Conservation (phyloP, 53 echinoderm and acorn worm species). For the Antedon mediterranea region DNA sequence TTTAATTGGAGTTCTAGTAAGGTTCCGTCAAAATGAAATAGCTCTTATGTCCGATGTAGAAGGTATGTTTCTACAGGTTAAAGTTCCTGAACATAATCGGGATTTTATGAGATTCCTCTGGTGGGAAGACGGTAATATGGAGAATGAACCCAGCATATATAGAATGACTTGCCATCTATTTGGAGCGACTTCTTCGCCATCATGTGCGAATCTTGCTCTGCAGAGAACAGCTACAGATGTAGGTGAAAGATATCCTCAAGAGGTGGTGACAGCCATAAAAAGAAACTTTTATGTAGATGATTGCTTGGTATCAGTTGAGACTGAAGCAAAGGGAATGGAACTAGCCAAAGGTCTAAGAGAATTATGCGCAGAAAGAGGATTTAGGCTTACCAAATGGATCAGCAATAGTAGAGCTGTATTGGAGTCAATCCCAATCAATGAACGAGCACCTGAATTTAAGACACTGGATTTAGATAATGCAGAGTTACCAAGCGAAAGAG, state of each 20-base stretch:
- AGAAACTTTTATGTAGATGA: constrained; percentile 49
- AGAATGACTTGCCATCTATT: constrained; percentile 33
- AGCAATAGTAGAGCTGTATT: constrained; percentile 9
- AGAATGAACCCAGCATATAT: constrained; percentile 4
- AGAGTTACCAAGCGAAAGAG: constrained; percentile 3
- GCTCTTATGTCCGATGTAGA: constrained; percentile 31
- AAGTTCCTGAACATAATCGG: constrained; percentile 16
- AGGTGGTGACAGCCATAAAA: constrained; percentile 4
- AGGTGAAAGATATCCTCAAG: background rate
- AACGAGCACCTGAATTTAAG: constrained; percentile 6
- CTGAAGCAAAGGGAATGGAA: background rate
- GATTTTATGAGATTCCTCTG: constrained; percentile 42
- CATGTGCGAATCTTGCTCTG: constrained; percentile 31
- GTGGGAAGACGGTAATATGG: constrained; percentile 26
- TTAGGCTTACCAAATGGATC: constrained; percentile 18
- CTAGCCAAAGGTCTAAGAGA: background rate
- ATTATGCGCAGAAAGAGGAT: constrained; percentile 9
- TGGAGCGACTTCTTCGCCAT: constrained; percentile 31
- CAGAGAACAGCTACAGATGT: constrained; percentile 19
- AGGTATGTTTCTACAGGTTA: constrained; percentile 43
- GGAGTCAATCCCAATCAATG: constrained; percentile 2
- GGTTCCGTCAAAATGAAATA: constrained; percentile 11
- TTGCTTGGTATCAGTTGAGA: constrained; percentile 16
- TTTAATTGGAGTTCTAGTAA: constrained; percentile 11
- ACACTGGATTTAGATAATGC: constrained; percentile 3